A percentile compares a stretch with the other conserved stretches of the same genome.
These are phyloP conservation scores for Danio aesculapii DNA, from an alignment of 2,797 vertebrate species.

Conservation along the genomic window DNA sequence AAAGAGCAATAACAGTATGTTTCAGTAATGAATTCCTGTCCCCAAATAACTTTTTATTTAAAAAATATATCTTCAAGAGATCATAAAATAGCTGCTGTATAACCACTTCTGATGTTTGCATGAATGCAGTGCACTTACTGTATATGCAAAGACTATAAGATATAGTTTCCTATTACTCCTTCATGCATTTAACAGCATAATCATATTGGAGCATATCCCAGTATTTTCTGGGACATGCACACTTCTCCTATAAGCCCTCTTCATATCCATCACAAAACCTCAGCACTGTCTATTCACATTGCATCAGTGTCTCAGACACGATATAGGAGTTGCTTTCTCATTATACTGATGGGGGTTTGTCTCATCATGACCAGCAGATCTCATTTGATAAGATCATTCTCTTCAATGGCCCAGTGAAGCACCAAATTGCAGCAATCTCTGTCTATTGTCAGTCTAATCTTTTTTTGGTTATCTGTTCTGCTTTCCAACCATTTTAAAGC, in stretches of 20 bases:
- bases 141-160: neutral
- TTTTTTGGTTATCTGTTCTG: slow-evolving; percentile 13
- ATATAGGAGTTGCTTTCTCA: slow-evolving; percentile 12
- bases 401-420: neutral
- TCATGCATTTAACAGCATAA: neutral
- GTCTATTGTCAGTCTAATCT: neutral
- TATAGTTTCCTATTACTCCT: neutral
- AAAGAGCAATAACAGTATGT: neutral
- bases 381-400: slow-evolving; percentile 12
- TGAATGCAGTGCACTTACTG: neutral
- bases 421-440: slow-evolving; percentile 14
- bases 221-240: neutral
- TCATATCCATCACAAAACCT: slow-evolving; percentile 12
- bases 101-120: neutral
- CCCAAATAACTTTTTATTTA: neutral
- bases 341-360: slow-evolving; percentile 14
- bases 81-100: neutral
- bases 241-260: neutral
- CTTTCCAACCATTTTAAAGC: neutral
- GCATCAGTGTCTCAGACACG: neutral
- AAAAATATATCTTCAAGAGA: neutral
- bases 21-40: neutral
- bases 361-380: slow-evolving; percentile 26
- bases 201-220: neutral
- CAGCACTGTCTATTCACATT: neutral